A percentile compares a stretch with the other conserved stretches of the same genome.
Conservation (phyloP, 1,140 invertebrate species). For the Papilio machaon region DNA sequence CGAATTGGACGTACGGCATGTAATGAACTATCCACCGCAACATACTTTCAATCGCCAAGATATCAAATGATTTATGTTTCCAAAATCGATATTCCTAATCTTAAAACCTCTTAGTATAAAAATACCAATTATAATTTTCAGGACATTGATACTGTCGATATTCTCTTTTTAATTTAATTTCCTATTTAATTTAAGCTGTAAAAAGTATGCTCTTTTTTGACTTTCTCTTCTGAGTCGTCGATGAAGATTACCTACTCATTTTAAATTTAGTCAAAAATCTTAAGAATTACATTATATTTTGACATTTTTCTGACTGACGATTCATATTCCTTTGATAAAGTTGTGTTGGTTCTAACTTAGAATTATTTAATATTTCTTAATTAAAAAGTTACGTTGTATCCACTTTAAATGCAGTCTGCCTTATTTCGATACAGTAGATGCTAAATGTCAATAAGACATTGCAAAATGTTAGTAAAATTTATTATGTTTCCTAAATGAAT, state of each 20-base stretch:
- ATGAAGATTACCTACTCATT: not conserved
- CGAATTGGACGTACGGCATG: constrained; percentile 40
- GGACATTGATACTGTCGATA: not conserved
- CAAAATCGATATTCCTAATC: not conserved
- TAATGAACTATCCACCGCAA: constrained; percentile 37
- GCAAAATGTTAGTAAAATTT: not conserved
- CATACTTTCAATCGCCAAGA: constrained; percentile 40
- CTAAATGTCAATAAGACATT: not conserved
- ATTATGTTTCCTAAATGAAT: not conserved
- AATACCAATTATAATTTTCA: not conserved
- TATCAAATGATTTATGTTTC: constrained; percentile 14
- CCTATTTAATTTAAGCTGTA: not conserved
- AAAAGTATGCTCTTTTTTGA: not conserved
- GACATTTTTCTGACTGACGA: too few relatives aligned
- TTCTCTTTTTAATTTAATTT: not conserved
- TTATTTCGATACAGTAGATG: not conserved
- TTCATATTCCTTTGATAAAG: too few relatives aligned
- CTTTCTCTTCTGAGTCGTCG: too few relatives aligned
- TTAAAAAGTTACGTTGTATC: not conserved
- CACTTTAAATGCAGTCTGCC: not conserved
- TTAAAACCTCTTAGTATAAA: not conserved
- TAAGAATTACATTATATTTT: too few relatives aligned
- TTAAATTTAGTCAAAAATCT: not conserved
- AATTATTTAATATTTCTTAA: not conserved
- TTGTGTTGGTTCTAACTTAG: not conserved